A percentile compares a stretch with the other conserved stretches of the same genome.
phyloP scores from a whole-genome alignment of 1,140 invertebrate genomes.

The Pogonognathellus flavescens region DNA sequence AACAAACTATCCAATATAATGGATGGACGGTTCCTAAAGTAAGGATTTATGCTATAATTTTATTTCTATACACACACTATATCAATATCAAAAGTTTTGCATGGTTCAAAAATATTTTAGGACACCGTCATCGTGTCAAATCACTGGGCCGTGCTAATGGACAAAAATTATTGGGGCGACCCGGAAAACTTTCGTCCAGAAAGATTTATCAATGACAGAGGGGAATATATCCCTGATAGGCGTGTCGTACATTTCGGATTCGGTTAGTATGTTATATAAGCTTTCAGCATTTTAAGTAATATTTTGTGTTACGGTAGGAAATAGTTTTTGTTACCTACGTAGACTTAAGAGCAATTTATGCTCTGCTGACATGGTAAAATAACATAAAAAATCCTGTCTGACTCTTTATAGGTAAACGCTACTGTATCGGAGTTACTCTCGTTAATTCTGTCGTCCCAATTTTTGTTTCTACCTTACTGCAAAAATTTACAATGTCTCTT shows the following conservation, averaged over 20 bases:
- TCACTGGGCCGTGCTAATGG: slow-evolving; percentile 67
- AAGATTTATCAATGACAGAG: slow-evolving; percentile 58
- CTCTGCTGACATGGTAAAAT: no score
- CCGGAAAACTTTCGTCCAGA: slow-evolving; percentile 69
- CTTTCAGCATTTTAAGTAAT: not conserved
- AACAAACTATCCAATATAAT: slow-evolving; percentile 76
- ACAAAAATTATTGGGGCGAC: slow-evolving; percentile 67
- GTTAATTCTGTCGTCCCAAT: no score
- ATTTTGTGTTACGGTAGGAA: no score
- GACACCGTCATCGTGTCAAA: slow-evolving; percentile 52
- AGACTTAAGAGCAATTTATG: no score
- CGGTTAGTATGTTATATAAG: not conserved
- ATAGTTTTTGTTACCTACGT: no score
- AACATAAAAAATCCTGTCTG: not conserved
- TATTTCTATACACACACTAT: not conserved
- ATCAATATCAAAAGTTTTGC: not conserved
- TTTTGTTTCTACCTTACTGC: no score
- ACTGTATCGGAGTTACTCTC: slow-evolving; percentile 77
- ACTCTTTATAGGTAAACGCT: slow-evolving; percentile 74
- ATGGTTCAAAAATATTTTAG: slow-evolving; percentile 34
- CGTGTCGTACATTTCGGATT: slow-evolving; percentile 53
- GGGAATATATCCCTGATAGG: slow-evolving; percentile 51
- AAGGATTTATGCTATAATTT: not conserved
- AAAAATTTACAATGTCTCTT: no score
- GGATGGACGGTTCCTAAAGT: slow-evolving; percentile 84